Evolutionary conservation across 2,797 vertebrate species (phyloP).

Genomic region (Coregonus suidteri): DNA sequence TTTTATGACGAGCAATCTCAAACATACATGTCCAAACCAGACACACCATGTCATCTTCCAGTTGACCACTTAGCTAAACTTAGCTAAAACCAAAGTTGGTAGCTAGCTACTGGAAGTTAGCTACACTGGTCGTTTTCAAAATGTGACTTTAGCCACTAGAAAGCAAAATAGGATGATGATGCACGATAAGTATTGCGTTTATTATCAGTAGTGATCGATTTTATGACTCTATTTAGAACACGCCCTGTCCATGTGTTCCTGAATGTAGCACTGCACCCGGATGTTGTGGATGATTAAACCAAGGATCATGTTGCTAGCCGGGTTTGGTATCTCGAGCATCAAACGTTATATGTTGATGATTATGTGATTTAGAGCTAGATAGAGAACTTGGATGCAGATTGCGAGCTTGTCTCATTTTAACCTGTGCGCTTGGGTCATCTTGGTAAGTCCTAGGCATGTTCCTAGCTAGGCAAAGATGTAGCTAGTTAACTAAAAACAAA

Average conservation of each 20-base stretch:
- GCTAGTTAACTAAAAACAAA: neutral
- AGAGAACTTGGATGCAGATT: neutral
- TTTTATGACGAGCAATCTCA: too few relatives aligned
- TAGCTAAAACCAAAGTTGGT: neutral
- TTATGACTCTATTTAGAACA: neutral
- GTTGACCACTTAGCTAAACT: neutral
- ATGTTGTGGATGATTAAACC: neutral
- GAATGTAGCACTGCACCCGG: neutral
- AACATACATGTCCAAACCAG: too few relatives aligned
- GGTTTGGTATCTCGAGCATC: neutral
- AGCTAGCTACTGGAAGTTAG: neutral
- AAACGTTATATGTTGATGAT: neutral
- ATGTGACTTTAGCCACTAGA: too few relatives aligned
- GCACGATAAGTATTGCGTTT: neutral
- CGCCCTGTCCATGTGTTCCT: neutral
- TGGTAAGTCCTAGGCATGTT: neutral
- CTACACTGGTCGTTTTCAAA: neutral
- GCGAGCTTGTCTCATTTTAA: neutral
- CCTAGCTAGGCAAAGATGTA: neutral
- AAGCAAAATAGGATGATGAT: neutral
- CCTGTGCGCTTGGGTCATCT: neutral
- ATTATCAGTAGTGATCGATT: neutral
- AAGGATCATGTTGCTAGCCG: neutral
- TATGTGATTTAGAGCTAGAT: neutral
- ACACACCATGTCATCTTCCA: neutral